Percentiles rank a stretch among this genome's conserved stretches.
phyloP scores from a whole-genome alignment of 2,113 vertebrate genomes.

The Fulica atra region DNA sequence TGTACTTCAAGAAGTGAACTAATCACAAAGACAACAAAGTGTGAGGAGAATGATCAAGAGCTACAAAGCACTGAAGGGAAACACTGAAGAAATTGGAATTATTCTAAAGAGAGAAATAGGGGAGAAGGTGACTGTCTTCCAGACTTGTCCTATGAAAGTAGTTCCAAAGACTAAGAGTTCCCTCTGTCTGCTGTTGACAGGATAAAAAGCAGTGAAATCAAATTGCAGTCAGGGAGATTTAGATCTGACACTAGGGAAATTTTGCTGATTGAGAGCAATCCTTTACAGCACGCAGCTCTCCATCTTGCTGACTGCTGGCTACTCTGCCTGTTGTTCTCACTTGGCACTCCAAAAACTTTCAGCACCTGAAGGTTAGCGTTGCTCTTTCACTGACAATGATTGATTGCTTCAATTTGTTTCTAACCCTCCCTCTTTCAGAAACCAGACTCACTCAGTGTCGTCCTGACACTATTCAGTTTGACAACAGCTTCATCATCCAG shows the following conservation, averaged over 20 bases:
- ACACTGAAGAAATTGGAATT: background rate
- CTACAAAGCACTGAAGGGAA: background rate
- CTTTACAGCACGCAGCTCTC: background rate
- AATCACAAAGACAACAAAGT: background rate
- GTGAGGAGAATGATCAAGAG: background rate
- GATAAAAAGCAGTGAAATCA: background rate
- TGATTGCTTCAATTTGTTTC: background rate
- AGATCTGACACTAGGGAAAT: background rate
- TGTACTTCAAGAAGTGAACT: background rate
- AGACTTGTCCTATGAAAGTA: background rate
- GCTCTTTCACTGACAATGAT: background rate
- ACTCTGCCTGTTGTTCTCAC: background rate
- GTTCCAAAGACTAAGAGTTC: background rate
- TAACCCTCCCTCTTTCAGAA: background rate
- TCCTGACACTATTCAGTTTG: background rate
- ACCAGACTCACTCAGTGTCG: background rate
- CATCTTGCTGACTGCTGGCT: background rate
- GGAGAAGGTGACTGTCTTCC: background rate
- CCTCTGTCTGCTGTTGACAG: background rate
- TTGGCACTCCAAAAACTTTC: background rate
- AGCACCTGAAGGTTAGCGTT: background rate
- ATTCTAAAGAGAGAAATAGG: background rate
- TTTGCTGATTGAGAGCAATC: background rate
- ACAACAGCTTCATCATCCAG: background rate
- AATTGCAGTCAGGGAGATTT: background rate